Base-by-base conservation (phyloP, 2,113 vertebrate species). In the Pygoscelis antarcticus region DNA sequence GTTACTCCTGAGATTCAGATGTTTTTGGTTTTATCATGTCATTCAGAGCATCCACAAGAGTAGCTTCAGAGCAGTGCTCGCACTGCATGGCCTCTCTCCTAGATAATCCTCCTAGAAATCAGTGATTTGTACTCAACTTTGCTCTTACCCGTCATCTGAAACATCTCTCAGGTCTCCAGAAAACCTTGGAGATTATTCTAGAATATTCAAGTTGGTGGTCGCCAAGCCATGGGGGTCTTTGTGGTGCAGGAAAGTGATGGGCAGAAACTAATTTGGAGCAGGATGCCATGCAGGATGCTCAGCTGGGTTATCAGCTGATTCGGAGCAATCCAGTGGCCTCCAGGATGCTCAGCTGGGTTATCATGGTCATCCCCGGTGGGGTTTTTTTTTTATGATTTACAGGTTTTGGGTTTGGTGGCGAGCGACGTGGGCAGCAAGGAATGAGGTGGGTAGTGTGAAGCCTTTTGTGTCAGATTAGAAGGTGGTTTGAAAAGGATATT, bases 391-490 rank as follows among this genome's bases (percentile, higher is more conserved):
- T 23, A 16, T 25, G 34, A 30, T 0, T 30, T n/a, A 3, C 3
- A 3, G 10, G 1, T 29, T 74, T 52, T 1, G 57, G n/a, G 36
- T 32, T 38, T 54, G 77, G 22, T 78, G 38, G 65, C 2, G 5
- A 71, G 57, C 0, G 0, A 26, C 2, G 8, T 0, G 13, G 27
- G 36, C 11, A 58, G 44, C n/a, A 12, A 58, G 51, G 79, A 80
- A 44, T 38, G 23, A 54, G 70, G 51, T 55, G 42, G n/a, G 10
- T 8, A 13, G 70, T 3, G 6, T 34, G 25, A 44, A 77, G n/a
- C 26, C 70, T 64, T 82, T 65, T 38, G 58, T 66, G 72, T 87
- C 30, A 52, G 64, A 30, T 86, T 54, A 19, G 19, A 64, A 83
- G n/a, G 26, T n/a, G 42, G 40, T 55, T 83, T 83, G 38, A 7